Evolutionary conservation across 2,113 vertebrate species (phyloP).

Genomic region (Melanostigma gelatinosum): DNA sequence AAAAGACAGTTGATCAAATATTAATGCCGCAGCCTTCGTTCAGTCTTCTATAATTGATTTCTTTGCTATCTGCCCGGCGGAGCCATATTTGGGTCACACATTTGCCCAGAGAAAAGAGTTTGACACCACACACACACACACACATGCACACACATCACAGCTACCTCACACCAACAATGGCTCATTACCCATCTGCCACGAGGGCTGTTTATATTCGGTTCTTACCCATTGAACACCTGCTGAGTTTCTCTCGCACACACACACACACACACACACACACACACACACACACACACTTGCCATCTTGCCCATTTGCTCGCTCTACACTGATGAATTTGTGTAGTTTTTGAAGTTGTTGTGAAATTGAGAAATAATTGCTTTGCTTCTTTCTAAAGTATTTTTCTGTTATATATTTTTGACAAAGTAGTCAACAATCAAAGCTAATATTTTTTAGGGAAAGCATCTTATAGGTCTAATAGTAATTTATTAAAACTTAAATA

Average conservation of each 20-base stretch:
- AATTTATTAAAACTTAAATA: neutral
- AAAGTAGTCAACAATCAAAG: neutral
- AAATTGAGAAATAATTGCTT: slow-evolving; percentile 1
- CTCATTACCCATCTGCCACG: slow-evolving; percentile 70
- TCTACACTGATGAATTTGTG: slow-evolving; percentile 22
- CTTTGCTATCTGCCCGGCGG: slow-evolving; percentile 60
- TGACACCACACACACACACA: slow-evolving; percentile 10
- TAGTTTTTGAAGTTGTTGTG: slow-evolving; percentile 8
- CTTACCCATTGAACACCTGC: slow-evolving; percentile 68
- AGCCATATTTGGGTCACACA: slow-evolving; percentile 74
- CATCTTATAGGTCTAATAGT: neutral
- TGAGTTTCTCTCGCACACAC: slow-evolving; percentile 33
- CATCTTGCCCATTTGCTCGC: slow-evolving; percentile 17
- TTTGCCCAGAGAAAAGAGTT: slow-evolving; percentile 64
- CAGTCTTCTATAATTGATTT: slow-evolving; percentile 75
- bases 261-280: slow-evolving; percentile 6
- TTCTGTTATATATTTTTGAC: neutral
- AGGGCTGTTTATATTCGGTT: slow-evolving; percentile 64
- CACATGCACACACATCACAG: slow-evolving; percentile 11
- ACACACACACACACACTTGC: slow-evolving; percentile 2
- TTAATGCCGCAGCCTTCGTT: slow-evolving; percentile 62
- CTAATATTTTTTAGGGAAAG: neutral
- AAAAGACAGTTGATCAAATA: slow-evolving; percentile 67
- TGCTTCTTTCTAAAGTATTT: neutral
- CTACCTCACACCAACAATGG: slow-evolving; percentile 49